phyloP scores from a whole-genome alignment of 2,888 invertebrate genomes.

The Ophonus ardosiacus region DNA sequence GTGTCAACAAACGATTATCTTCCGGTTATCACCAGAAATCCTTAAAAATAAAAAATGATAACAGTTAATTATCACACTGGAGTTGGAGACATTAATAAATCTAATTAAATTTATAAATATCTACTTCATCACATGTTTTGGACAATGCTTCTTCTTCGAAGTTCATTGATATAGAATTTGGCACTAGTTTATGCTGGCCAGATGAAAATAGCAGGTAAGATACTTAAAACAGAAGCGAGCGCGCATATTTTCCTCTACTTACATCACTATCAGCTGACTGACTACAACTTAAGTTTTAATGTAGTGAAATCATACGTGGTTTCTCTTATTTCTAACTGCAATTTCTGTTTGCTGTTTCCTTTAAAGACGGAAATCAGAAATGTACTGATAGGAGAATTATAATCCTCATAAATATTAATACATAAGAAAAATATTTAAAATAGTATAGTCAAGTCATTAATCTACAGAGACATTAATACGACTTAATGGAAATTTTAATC shows the following conservation, averaged over 20 bases:
- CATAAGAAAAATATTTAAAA: neutral
- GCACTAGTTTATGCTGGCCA: conserved; percentile 12
- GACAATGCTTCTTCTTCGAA: conserved; percentile 15
- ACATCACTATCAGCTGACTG: conserved; percentile 35
- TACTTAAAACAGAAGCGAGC: conserved; percentile 19
- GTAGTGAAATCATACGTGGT: conserved; percentile 10
- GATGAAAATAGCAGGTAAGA: conserved; percentile 29
- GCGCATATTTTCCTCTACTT: conserved; percentile 16
- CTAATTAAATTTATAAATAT: conserved; percentile 22
- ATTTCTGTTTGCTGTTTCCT: neutral
- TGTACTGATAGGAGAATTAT: neutral
- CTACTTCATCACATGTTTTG: neutral
- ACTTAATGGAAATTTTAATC: too few species aligned
- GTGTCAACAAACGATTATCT: too few species aligned
- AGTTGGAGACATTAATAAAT: neutral
- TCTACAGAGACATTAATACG: neutral
- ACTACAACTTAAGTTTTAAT: neutral
- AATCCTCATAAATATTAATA: neutral
- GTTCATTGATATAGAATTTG: conserved; percentile 40
- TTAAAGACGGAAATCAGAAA: neutral
- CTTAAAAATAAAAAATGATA: neutral
- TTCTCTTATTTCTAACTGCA: neutral
- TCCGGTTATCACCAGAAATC: neutral
- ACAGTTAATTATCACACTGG: too few species aligned
- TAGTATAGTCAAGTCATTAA: neutral